These are phyloP conservation scores for Trichosurus vulpecula DNA, from an alignment of 2,797 vertebrate species.

Conservation along the genomic window DNA sequence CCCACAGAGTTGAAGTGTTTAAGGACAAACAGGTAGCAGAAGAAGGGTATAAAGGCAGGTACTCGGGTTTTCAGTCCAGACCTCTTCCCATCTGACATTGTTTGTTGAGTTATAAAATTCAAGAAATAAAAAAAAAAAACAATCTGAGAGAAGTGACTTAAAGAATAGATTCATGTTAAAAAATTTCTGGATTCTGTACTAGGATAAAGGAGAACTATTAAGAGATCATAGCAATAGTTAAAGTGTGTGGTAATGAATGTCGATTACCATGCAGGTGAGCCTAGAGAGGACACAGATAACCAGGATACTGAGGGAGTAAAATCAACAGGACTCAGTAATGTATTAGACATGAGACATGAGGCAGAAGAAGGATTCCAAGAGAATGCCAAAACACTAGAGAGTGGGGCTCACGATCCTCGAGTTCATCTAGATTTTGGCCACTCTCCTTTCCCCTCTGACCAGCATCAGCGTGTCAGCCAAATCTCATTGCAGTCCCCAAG, in stretches of 20 bases:
- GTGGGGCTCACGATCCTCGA: background rate
- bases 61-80: background rate
- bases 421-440: background rate
- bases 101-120: background rate
- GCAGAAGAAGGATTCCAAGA: background rate
- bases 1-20: background rate
- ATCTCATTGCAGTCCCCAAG: conserved; percentile 79
- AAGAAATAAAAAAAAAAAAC: background rate
- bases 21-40: background rate
- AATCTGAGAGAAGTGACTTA: background rate
- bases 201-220: background rate
- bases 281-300: background rate
- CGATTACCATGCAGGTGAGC: background rate
- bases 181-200: background rate
- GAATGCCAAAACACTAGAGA: background rate
- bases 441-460: conserved; percentile 71
- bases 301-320: background rate
- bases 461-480: conserved; percentile 85
- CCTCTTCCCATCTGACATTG: background rate
- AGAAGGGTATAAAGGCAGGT: background rate
- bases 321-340: background rate
- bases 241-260: background rate
- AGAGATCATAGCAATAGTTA: background rate
- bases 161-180: background rate
- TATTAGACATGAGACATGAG: background rate